A percentile compares a stretch with the other conserved stretches of the same genome.
Conservation (phyloP, 2,888 invertebrate genomes). For the Andrena flavipes region DNA sequence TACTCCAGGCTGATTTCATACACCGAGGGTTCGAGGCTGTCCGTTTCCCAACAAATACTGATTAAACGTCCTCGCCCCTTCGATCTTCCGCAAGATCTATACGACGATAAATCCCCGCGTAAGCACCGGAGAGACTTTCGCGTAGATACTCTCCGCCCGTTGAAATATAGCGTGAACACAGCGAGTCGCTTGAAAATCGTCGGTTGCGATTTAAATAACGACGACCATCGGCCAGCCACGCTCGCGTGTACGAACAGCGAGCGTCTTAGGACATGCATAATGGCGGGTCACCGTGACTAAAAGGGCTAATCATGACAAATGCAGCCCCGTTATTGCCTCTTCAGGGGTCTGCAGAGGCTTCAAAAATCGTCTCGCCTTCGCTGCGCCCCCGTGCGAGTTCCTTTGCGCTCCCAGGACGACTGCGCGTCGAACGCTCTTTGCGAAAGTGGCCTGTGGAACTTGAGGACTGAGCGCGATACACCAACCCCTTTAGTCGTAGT, state of each 20-base stretch:
- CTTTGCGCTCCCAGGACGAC: slow-evolving; percentile 40
- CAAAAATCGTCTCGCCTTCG: slow-evolving; percentile 50
- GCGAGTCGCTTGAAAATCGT: slow-evolving; percentile 45
- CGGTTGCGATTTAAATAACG: slow-evolving; percentile 65
- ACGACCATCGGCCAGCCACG: slow-evolving; percentile 49
- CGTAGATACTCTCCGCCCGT: slow-evolving; percentile 3
- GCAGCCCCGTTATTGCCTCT: slow-evolving; percentile 73
- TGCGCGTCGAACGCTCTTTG: slow-evolving; percentile 29
- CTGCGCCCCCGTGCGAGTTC: slow-evolving; percentile 4
- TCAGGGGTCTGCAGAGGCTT: slow-evolving; percentile 56
- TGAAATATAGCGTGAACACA: slow-evolving; percentile 21
- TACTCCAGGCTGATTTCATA: too few relatives aligned
- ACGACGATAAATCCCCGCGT: slow-evolving; percentile 25
- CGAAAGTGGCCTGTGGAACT: too few relatives aligned
- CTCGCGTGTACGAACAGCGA: slow-evolving; percentile 40
- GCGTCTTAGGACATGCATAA: slow-evolving; percentile 70
- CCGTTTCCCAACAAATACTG: slow-evolving; percentile 10
- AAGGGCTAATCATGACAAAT: slow-evolving; percentile 83
- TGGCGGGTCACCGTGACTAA: slow-evolving; percentile 81
- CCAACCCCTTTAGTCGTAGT: slow-evolving; percentile 4
- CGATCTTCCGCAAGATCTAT: slow-evolving; percentile 11
- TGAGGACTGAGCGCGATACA: too few relatives aligned
- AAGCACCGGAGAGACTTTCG: slow-evolving; percentile 12
- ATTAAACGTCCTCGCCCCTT: not conserved
- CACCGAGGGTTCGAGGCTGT: not conserved